A percentile compares a stretch with the other conserved stretches of the same genome.
These are phyloP conservation scores for Sphaerodactylus townsendi DNA, from an alignment of 2,113 vertebrate genomes.

Conservation along the genomic window DNA sequence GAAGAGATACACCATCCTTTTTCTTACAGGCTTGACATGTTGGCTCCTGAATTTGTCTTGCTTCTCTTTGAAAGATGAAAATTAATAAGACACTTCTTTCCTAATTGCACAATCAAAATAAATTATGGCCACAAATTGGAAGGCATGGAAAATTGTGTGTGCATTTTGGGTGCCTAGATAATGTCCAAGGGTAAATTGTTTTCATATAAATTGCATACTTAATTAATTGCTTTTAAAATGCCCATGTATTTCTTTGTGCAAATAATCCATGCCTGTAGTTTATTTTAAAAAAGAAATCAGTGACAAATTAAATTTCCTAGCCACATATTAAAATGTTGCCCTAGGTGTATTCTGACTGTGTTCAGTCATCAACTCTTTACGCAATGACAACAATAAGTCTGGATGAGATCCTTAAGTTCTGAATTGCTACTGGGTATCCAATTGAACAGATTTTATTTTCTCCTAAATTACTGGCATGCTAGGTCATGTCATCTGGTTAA, in stretches of 20 bases:
- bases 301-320: slow-evolving; percentile 65
- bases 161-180: slow-evolving; percentile 68
- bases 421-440: slow-evolving; percentile 58
- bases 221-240: slow-evolving; percentile 72
- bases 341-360: slow-evolving; percentile 44
- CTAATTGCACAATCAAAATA: slow-evolving; percentile 78
- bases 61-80: slow-evolving; percentile 62
- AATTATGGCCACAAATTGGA: slow-evolving; percentile 71
- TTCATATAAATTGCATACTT: slow-evolving; percentile 71
- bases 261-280: slow-evolving; percentile 59
- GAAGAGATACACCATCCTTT: slow-evolving; percentile 32
- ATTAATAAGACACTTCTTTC: slow-evolving; percentile 75
- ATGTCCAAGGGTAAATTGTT: slow-evolving; percentile 68
- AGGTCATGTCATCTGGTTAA: slow-evolving; percentile 32
- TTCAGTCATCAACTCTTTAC: slow-evolving; percentile 59
- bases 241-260: slow-evolving; percentile 57
- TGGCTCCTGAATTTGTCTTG: slow-evolving; percentile 64
- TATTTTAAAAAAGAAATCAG: slow-evolving; percentile 48
- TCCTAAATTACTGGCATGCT: slow-evolving; percentile 56
- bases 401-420: slow-evolving; percentile 46
- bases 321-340: slow-evolving; percentile 45
- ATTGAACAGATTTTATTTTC: slow-evolving; percentile 65
- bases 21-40: slow-evolving; percentile 53
- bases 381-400: slow-evolving; percentile 49
- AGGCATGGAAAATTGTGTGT: slow-evolving; percentile 63